phyloP scores from a whole-genome alignment of 2,113 vertebrate species.

The Antechinus stuartii region DNA sequence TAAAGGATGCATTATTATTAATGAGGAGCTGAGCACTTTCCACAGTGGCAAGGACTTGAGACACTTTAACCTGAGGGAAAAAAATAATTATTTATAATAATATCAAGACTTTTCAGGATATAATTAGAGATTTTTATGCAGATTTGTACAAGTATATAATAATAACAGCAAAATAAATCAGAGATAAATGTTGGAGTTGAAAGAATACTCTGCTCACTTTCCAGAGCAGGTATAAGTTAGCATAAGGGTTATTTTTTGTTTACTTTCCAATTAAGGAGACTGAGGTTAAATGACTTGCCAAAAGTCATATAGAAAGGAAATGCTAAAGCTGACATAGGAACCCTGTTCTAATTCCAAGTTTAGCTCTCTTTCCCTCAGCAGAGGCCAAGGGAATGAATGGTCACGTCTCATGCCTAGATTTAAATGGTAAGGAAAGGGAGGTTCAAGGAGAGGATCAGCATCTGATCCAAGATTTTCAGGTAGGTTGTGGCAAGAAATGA shows the following conservation, averaged over 20 bases:
- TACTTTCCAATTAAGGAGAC: background rate
- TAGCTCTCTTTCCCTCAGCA: background rate
- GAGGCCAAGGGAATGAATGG: background rate
- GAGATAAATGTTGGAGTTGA: background rate
- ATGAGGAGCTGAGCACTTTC: conserved; percentile 91
- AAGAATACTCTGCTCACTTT: background rate
- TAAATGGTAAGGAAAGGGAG: background rate
- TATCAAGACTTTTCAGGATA: background rate
- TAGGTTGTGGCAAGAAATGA: background rate
- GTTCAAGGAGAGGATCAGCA: background rate
- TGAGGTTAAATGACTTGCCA: background rate
- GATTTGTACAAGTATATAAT: background rate
- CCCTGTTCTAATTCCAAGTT: background rate
- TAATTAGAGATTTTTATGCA: background rate
- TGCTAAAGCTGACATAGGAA: background rate
- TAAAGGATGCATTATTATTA: conserved; percentile 85
- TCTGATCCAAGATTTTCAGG: background rate
- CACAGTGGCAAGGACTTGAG: conserved; percentile 83
- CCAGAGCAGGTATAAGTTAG: background rate
- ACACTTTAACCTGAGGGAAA: conserved; percentile 87
- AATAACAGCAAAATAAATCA: background rate
- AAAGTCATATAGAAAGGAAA: background rate
- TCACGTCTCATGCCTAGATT: too few relatives aligned
- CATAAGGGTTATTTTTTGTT: too few relatives aligned
- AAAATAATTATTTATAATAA: background rate